A percentile compares a stretch with the other conserved stretches of the same genome.
phyloP scores from a whole-genome alignment of 1,140 invertebrate species.

The Halictus rubicundus region DNA sequence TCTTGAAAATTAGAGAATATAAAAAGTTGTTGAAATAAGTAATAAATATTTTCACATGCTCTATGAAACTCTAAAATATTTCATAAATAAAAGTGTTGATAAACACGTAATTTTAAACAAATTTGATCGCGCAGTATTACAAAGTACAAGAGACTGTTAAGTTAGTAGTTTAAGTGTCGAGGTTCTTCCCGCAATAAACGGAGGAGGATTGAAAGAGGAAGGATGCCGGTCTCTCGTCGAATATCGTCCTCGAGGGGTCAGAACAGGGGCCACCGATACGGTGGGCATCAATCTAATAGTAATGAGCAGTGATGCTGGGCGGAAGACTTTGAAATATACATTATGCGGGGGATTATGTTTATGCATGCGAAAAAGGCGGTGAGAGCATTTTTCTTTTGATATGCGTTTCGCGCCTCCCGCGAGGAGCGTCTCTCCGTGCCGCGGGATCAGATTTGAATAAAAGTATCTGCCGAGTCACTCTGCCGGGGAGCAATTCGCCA shows the following conservation, averaged over 20 bases:
- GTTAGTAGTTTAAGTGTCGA: neutral
- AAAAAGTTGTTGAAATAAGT: too few species aligned
- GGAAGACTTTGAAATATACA: constrained; percentile 76
- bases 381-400: constrained; percentile 77
- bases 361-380: constrained; percentile 74
- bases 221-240: neutral
- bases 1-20: too few species aligned
- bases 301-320: constrained; percentile 65
- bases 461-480: constrained; percentile 65
- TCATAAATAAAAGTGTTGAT: too few species aligned
- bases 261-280: neutral
- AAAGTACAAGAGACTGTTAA: too few species aligned
- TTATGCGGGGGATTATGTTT: constrained; percentile 73
- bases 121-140: too few species aligned
- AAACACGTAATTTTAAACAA: too few species aligned
- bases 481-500: constrained; percentile 62
- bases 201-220: neutral
- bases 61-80: too few species aligned
- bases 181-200: neutral
- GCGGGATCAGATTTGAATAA: constrained; percentile 76
- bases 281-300: constrained; percentile 69
- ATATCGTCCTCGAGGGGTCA: constrained; percentile 1
- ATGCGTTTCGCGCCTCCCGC: constrained; percentile 54
- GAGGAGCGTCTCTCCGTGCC: constrained; percentile 50
- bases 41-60: too few species aligned